Percentiles rank a stretch among this genome's conserved stretches.
phyloP scores from a whole-genome alignment of 2,888 invertebrate species.

The Phrixothrix hirtus region DNA sequence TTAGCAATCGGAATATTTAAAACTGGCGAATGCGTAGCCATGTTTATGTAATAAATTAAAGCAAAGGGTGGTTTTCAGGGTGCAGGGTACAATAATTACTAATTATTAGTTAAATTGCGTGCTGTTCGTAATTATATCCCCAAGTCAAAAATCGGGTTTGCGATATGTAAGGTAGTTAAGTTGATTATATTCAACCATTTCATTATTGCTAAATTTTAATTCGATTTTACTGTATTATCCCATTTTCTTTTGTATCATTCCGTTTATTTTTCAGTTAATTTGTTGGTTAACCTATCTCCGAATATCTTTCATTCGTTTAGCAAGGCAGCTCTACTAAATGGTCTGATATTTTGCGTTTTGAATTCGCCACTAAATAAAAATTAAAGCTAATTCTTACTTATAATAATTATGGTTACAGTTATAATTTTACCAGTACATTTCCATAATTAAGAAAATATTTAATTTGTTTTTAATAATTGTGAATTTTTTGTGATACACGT shows the following conservation, averaged over 20 bases:
- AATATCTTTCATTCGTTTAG: not conserved
- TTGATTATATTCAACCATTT: slow-evolving; percentile 37
- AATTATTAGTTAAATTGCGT: slow-evolving; percentile 54
- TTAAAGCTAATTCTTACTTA: no score
- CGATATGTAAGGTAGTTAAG: slow-evolving; percentile 36
- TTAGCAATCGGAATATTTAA: slow-evolving; percentile 42
- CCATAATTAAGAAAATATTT: not conserved
- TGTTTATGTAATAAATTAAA: slow-evolving; percentile 38
- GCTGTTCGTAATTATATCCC: slow-evolving; percentile 48
- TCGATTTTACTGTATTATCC: slow-evolving; percentile 21
- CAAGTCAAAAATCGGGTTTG: slow-evolving; percentile 47
- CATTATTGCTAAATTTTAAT: slow-evolving; percentile 35
- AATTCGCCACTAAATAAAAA: no score
- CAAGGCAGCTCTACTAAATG: not conserved
- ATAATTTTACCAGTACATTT: not conserved
- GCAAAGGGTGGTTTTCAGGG: slow-evolving; percentile 38
- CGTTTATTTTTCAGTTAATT: slow-evolving; percentile 1
- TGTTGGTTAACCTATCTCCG: not conserved
- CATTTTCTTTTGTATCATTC: not conserved
- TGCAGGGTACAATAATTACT: slow-evolving; percentile 45
- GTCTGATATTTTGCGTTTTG: not conserved
- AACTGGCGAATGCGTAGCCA: slow-evolving; percentile 33
- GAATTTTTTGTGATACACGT: no score
- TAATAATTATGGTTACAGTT: no score
- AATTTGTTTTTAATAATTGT: not conserved